Evolutionary conservation across 53 echinoderm and acorn worm genomes (phyloP).

Genomic region (Astropecten irregularis): DNA sequence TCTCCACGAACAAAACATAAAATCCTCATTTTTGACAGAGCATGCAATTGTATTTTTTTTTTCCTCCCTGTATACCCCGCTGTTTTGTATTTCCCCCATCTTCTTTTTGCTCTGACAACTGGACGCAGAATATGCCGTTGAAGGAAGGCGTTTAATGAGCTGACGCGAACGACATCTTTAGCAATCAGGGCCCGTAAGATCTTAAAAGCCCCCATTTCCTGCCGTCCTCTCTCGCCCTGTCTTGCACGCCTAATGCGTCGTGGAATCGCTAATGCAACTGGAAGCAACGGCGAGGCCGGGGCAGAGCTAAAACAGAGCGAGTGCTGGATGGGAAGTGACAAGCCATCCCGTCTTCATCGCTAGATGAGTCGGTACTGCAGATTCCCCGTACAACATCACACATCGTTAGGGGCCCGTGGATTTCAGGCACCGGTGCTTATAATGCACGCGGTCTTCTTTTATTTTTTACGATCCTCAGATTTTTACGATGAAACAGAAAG

Average conservation of each 20-base stretch:
- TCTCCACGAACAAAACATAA: too few species aligned
- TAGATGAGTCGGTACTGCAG: too few species aligned
- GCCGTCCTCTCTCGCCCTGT: neutral
- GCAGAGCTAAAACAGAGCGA: conserved; percentile 32
- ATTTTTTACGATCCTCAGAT: too few species aligned
- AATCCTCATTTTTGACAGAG: too few species aligned
- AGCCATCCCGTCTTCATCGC: neutral
- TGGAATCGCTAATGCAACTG: conserved; percentile 53
- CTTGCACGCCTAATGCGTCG: conserved; percentile 53
- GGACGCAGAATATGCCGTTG: too few species aligned
- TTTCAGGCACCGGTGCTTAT: too few species aligned
- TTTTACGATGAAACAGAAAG: neutral
- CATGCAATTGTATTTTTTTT: too few species aligned
- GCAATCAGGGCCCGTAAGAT: conserved; percentile 62
- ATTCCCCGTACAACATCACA: conserved; percentile 39
- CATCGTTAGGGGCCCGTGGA: conserved; percentile 25
- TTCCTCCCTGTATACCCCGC: too few species aligned
- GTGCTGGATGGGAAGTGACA: conserved; percentile 41
- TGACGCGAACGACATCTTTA: conserved; percentile 62
- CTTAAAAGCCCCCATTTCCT: conserved; percentile 69
- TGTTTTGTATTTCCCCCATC: too few species aligned
- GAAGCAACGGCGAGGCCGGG: conserved; percentile 4
- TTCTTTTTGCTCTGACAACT: too few species aligned
- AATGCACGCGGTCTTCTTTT: too few species aligned
- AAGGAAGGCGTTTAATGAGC: conserved; percentile 58